Evolutionary conservation across 1,140 invertebrate genomes (phyloP).

Genomic region (Oryctes rhinoceros): DNA sequence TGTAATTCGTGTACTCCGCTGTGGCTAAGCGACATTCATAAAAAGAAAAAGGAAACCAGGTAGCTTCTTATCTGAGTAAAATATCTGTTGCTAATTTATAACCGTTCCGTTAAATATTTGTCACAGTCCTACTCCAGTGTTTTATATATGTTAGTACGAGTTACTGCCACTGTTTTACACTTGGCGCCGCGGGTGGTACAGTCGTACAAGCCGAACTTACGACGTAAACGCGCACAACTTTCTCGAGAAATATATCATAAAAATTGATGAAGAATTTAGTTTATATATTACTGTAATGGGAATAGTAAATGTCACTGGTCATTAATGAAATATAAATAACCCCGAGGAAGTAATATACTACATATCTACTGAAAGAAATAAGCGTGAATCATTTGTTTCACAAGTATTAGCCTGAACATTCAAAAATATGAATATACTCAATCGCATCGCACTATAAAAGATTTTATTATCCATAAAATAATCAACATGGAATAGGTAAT

Average conservation of each 20-base stretch:
- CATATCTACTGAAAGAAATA: not conserved
- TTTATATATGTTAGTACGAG: slow-evolving; percentile 57
- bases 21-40: slow-evolving; percentile 8
- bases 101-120: slow-evolving; percentile 56
- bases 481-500: no score
- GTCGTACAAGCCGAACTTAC: slow-evolving; percentile 46
- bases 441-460: no score
- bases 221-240: not conserved
- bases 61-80: slow-evolving; percentile 51
- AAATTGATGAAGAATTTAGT: slow-evolving; percentile 17
- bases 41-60: slow-evolving; percentile 37
- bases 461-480: no score
- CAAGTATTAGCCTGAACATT: no score
- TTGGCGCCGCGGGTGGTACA: slow-evolving; percentile 51
- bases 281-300: not conserved
- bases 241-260: not conserved
- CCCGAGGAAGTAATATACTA: not conserved
- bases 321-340: slow-evolving; percentile 30
- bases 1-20: slow-evolving; percentile 20
- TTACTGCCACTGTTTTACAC: slow-evolving; percentile 58
- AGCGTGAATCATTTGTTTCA: no score
- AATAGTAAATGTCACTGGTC: slow-evolving; percentile 4
- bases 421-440: no score
- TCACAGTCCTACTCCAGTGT: slow-evolving; percentile 56
- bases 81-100: slow-evolving; percentile 56